These are phyloP conservation scores for Mayetiola destructor DNA, from an alignment of 2,888 invertebrate species.

Conservation along the genomic window DNA sequence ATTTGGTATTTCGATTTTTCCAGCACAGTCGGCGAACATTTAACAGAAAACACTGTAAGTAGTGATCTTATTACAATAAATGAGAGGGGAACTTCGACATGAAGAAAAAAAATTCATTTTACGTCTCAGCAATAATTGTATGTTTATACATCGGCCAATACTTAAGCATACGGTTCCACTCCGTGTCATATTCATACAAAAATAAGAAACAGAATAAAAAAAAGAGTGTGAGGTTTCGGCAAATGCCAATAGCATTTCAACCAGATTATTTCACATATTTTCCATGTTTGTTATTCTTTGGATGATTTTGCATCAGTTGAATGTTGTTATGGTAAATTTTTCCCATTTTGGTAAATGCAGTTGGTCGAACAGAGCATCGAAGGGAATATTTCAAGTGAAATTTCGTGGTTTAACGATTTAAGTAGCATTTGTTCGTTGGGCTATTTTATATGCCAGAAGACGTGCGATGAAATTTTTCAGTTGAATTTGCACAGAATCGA, in stretches of 20 bases:
- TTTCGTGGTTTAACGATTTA: conserved; percentile 7
- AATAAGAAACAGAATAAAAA: too few species aligned
- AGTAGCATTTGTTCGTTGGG: neutral
- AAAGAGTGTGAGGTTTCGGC: too few species aligned
- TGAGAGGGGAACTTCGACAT: neutral
- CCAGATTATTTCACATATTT: too few species aligned
- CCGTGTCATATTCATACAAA: too few species aligned
- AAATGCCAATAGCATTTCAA: too few species aligned
- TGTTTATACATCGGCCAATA: neutral
- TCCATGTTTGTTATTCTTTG: too few species aligned
- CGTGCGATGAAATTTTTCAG: conserved; percentile 12
- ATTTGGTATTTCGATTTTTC: neutral
- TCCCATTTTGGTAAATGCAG: too few species aligned
- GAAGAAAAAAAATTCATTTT: too few species aligned
- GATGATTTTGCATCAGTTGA: conserved; percentile 10
- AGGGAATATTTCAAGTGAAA: neutral
- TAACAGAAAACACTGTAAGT: neutral
- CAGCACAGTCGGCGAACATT: neutral
- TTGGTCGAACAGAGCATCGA: neutral
- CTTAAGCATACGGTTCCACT: conserved; percentile 1
- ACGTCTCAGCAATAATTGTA: neutral
- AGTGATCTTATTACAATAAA: neutral
- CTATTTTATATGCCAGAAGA: too few species aligned
- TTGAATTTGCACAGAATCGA: neutral
- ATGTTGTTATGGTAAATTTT: too few species aligned